Evolutionary conservation across 2,113 vertebrate genomes (phyloP), one percentile per base, ranked within the genome.

Genomic region (Neomonachus schauinslandi): DNA sequence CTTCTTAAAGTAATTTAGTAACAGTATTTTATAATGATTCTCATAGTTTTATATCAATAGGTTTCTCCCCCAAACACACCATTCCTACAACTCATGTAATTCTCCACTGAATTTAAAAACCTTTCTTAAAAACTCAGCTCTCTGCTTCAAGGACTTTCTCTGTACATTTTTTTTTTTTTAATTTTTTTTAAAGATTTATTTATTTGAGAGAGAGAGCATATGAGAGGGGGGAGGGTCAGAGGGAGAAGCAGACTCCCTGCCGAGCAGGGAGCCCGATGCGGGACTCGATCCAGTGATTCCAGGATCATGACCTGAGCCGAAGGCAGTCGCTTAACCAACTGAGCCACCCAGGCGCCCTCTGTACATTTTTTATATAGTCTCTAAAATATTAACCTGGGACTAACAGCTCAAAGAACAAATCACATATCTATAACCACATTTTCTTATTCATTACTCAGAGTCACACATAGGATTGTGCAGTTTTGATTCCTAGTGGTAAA

Each of bases 31-130:
- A 93, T 71, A 80, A 89, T 57, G 3, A 2, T 28, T 80, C 55
- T 84, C 55, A 69, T 26, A 42, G 74, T 89, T 92, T 95, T 77
- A 55, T 46, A 79, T 77, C 51, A 76, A 61, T 31, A 77, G 7
- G 1, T 39, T 63, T 46, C 65, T 71, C 57, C 46, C 9, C 4
- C 72, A 90, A 95, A 84, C 7, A 93, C 0, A 53, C 18, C 15
- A 63, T 1, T 24, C 15, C 18, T 2, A 79, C 21, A 94, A 88
- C 5, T 93, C 39, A 59, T 53, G 14, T 65, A 81, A 82, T 91
- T 90, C 33, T 84, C 36, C 39, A 69, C 42, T 55, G 21, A 96
- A 82, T 67, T 92, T 57, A 82, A 94, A 97, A 82, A 83, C 19
- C 8, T 81, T 65, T 85, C 63, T 84, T 77, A 36, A 85, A 92